These are phyloP conservation scores for Chironomus striatipennis DNA, from an alignment of 1,140 invertebrate genomes.

Conservation along the genomic window DNA sequence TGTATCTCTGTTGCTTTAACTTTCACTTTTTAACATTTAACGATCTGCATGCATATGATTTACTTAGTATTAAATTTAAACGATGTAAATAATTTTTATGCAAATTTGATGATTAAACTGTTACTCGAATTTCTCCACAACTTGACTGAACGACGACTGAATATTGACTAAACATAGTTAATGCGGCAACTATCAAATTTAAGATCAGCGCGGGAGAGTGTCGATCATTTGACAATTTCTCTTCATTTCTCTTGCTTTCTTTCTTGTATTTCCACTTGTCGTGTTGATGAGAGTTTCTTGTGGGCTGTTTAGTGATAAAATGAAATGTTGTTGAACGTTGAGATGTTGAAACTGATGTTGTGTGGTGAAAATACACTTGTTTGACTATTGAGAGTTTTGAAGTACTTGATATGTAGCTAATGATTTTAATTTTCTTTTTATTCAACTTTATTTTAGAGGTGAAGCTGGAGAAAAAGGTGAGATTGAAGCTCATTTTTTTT, in stretches of 20 bases:
- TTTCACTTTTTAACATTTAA: not conserved
- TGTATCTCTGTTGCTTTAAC: not conserved
- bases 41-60: slow-evolving; percentile 6
- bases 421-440: slow-evolving; percentile 26
- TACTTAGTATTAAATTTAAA: not conserved
- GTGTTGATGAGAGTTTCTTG: not conserved
- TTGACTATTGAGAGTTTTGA: not conserved
- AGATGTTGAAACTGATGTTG: not conserved
- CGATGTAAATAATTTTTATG: too few species aligned
- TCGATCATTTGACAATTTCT: not conserved
- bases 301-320: not conserved
- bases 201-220: too few species aligned
- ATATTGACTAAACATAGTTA: too few species aligned
- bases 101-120: too few species aligned
- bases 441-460: too few species aligned
- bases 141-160: not conserved
- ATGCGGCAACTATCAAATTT: too few species aligned
- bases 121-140: not conserved
- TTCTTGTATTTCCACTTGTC: not conserved
- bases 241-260: not conserved
- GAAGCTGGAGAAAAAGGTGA: slow-evolving; percentile 59
- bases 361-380: not conserved
- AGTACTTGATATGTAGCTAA: slow-evolving; percentile 6
- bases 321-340: not conserved
- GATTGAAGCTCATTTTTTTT: not conserved